Conservation (phyloP, 2,113 vertebrate species). For the Turdus rufiventris region DNA sequence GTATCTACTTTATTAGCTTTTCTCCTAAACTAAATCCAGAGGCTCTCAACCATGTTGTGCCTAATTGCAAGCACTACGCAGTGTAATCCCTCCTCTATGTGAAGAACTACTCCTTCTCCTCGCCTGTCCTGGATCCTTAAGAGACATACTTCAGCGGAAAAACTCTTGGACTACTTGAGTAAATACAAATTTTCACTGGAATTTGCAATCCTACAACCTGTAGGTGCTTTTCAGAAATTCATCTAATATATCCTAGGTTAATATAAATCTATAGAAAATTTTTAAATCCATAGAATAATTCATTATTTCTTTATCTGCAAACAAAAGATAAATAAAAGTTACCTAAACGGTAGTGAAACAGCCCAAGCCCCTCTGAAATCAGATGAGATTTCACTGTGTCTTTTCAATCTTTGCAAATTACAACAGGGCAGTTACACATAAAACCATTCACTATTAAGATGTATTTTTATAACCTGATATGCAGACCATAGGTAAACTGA, state of each 20-base stretch:
- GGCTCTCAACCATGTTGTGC: accelerated
- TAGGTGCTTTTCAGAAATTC: background rate
- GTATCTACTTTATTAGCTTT: background rate
- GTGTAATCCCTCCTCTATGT: background rate
- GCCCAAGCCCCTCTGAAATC: background rate
- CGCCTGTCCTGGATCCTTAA: too few species aligned
- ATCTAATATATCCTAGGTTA: background rate
- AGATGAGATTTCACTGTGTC: background rate
- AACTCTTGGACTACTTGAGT: background rate
- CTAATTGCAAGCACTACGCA: background rate
- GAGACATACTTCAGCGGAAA: background rate
- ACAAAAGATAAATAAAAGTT: background rate
- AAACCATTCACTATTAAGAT: background rate
- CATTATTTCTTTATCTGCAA: background rate
- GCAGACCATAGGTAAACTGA: background rate
- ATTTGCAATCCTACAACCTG: background rate
- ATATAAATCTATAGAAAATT: background rate
- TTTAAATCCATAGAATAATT: background rate
- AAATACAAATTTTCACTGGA: background rate
- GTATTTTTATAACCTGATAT: background rate
- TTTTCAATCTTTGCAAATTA: background rate
- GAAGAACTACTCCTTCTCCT: background rate
- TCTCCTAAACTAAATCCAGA: background rate
- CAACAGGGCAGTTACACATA: background rate
- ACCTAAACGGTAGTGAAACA: background rate